Evolutionary conservation across 2,113 vertebrate species (phyloP), one percentile per base, ranked within the genome.

Genomic region (Mobula hypostoma): DNA sequence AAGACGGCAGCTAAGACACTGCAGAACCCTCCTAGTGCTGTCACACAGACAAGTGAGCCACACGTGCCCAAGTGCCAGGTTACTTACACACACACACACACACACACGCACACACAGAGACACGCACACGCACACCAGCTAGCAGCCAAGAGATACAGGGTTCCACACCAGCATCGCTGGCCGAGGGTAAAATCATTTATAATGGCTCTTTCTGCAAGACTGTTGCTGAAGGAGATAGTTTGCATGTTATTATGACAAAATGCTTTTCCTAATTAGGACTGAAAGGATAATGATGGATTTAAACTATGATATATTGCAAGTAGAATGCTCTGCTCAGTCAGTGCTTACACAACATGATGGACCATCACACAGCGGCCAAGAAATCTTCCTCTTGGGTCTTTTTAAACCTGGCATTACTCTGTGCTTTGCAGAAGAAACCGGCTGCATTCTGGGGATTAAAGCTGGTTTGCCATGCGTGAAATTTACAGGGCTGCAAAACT

Each of bases 231-330:
- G 36, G 21, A 93, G 91, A 48, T 56, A 76, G 5, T 74, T 66
- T 90, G 29, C 4, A 19, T 90, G 85, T 61, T 88, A 90, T 32
- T 63, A 90, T 90, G 61, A 90, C 66, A 8, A 74, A 74, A 74
- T 74, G 91, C 68, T 56, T 56, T 93, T 93, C 70, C 70, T 76
- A 93, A 93, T 93, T 93, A 93, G 91, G 66, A 56, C 91, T 93
- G 91, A 93, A 93, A 93, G 36, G 70, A 76, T 93, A 93, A 93
- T 74, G 70, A 93, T 70, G 91, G 91, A 74, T 74, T 93, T 56
- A 93, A 93, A 93, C 36, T 93, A 93, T 93, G 70, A 93, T 93
- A 74, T 93, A 72, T 93, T 93, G n/a, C 70, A 74, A 40, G 68
- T 56, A 74, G 70, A 93, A 93, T 1, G 24, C 74, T 93, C 68